Conservation (phyloP, 2,797 vertebrate genomes). For the Numenius phaeopus region DNA sequence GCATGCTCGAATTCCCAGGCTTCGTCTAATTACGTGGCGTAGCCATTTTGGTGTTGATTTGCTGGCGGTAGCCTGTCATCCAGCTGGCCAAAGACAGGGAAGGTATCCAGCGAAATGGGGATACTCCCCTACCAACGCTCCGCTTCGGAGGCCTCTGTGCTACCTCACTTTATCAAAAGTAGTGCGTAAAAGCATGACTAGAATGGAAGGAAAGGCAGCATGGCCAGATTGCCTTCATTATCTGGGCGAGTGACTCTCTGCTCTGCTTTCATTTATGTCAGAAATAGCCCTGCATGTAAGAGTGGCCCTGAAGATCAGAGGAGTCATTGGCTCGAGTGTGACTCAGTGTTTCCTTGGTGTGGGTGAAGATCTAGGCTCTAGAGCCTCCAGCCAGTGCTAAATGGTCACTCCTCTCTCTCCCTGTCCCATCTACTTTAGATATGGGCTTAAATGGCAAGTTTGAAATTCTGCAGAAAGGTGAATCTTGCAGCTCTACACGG, state of each 20-base stretch:
- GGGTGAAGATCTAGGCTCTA: not conserved
- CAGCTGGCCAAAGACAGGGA: not conserved
- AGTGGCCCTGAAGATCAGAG: not conserved
- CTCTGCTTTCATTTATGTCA: not conserved
- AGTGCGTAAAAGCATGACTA: not conserved
- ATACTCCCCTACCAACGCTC: not conserved
- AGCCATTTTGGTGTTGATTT: not conserved
- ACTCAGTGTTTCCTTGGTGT: not conserved
- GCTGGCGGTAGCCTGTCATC: not conserved
- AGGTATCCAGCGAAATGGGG: not conserved
- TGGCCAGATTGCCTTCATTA: not conserved
- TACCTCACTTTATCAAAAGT: not conserved
- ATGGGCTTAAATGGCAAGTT: not conserved
- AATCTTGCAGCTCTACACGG: fast-evolving
- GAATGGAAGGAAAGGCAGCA: not conserved
- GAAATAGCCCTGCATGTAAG: fast-evolving
- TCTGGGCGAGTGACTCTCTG: not conserved
- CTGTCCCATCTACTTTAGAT: not conserved
- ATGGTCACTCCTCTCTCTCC: not conserved
- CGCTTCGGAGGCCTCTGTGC: not conserved
- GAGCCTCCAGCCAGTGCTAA: not conserved
- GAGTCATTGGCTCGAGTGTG: not conserved
- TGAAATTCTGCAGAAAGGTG: not conserved
- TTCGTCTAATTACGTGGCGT: not conserved
- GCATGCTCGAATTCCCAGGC: not conserved